Evolutionary conservation across 2,797 vertebrate species (phyloP).

Genomic region (Sternotherus odoratus): DNA sequence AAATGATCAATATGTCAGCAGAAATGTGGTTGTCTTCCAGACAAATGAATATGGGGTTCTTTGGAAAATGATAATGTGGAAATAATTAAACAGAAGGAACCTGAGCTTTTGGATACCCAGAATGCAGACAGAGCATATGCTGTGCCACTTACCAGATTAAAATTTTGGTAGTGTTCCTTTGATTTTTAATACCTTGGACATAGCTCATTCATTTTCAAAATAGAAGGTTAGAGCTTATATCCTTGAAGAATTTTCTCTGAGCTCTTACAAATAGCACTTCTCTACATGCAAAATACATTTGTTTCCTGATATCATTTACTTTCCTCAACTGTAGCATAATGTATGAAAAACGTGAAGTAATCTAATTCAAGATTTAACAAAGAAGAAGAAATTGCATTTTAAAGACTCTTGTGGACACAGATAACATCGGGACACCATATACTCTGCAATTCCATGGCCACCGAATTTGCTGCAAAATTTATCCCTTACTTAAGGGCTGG

Average conservation of each 20-base stretch:
- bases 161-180: not conserved
- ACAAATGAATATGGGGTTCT: not conserved
- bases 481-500: not conserved
- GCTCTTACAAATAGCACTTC: not conserved
- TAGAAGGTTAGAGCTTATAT: not conserved
- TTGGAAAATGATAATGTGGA: not conserved
- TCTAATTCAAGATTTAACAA: not conserved
- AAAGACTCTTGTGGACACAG: not conserved
- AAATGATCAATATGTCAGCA: not conserved
- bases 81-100: not conserved
- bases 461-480: not conserved
- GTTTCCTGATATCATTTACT: not conserved
- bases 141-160: not conserved
- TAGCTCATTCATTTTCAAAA: not conserved
- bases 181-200: not conserved
- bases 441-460: not conserved
- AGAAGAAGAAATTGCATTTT: not conserved
- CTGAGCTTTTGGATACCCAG: not conserved
- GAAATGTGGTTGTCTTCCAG: not conserved
- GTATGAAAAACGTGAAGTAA: not conserved
- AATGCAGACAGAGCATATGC: not conserved
- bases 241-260: not conserved
- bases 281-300: not conserved
- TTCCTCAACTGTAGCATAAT: not conserved
- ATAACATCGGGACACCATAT: not conserved